Evolutionary conservation across 2,888 invertebrate genomes (phyloP).

Genomic region (Apodemia zela): DNA sequence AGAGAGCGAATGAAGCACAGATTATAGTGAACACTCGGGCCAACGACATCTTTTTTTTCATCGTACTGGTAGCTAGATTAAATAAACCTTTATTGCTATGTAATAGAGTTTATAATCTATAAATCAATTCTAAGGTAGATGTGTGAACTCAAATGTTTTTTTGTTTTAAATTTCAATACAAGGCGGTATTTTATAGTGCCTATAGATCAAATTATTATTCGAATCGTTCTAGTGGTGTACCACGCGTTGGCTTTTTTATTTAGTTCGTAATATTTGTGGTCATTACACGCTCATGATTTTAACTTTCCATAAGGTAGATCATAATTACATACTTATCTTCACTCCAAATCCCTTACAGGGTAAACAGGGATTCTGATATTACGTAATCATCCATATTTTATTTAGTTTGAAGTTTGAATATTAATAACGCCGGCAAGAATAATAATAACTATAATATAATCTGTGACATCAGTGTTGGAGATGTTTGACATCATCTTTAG

Average conservation of each 20-base stretch:
- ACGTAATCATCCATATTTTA: too few relatives aligned
- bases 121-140: not conserved
- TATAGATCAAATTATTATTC: constrained; percentile 29
- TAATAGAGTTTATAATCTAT: not conserved
- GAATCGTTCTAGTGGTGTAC: constrained; percentile 30
- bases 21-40: constrained; percentile 59
- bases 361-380: not conserved
- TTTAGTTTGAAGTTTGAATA: too few relatives aligned
- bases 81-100: constrained; percentile 33
- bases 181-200: constrained; percentile 26
- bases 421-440: too few relatives aligned
- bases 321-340: not conserved
- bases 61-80: constrained; percentile 26
- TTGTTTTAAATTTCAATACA: constrained; percentile 25
- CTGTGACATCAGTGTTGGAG: too few relatives aligned
- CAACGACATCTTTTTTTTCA: constrained; percentile 52
- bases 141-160: constrained; percentile 14
- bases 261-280: constrained; percentile 21
- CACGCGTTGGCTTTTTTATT: constrained; percentile 27
- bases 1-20: constrained; percentile 53
- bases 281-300: constrained; percentile 1
- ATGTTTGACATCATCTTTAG: too few relatives aligned
- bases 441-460: too few relatives aligned
- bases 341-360: not conserved
- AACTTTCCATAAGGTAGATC: not conserved